A percentile compares a stretch with the other conserved stretches of the same genome.
Evolutionary conservation across 2,888 invertebrate species (phyloP).

Genomic region (Amphimallon solstitiale): DNA sequence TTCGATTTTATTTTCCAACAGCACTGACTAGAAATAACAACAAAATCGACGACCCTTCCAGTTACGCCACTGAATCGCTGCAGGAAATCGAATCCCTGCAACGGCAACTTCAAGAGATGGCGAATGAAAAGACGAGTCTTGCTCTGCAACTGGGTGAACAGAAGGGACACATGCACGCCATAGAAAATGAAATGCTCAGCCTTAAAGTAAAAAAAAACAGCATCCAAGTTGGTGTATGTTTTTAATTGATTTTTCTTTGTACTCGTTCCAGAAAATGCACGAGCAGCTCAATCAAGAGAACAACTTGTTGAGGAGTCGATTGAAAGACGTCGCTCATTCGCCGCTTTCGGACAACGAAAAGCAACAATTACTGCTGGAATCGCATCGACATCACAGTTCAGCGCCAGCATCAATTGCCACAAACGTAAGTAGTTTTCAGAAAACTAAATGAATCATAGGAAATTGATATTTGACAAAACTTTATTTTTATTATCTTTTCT

Average conservation of each 20-base stretch:
- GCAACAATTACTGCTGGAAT: conserved; percentile 80
- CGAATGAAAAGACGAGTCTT: conserved; percentile 73
- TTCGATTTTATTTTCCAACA: conserved; percentile 35
- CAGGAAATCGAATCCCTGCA: conserved; percentile 74
- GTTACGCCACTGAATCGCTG: conserved; percentile 60
- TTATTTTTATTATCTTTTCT: too few relatives aligned
- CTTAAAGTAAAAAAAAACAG: conserved; percentile 76
- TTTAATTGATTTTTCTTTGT: conserved; percentile 54
- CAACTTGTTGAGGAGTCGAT: conserved; percentile 76
- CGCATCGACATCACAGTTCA: conserved; percentile 75
- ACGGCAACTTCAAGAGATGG: conserved; percentile 71
- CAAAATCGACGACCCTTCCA: conserved; percentile 48
- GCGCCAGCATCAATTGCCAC: conserved; percentile 82
- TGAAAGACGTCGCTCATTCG: conserved; percentile 83
- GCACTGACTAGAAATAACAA: conserved; percentile 58
- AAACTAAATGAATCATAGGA: too few relatives aligned
- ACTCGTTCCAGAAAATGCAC: conserved; percentile 70
- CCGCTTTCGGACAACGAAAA: conserved; percentile 86
- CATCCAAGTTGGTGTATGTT: background rate
- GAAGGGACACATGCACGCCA: conserved; percentile 73
- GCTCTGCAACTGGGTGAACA: conserved; percentile 74
- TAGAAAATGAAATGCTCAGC: conserved; percentile 75
- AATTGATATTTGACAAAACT: too few relatives aligned
- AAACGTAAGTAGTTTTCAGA: conserved; percentile 61
- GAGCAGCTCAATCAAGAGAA: conserved; percentile 82